Base-by-base conservation (phyloP, 2,113 vertebrate genomes). In the Dermatemys mawii region DNA sequence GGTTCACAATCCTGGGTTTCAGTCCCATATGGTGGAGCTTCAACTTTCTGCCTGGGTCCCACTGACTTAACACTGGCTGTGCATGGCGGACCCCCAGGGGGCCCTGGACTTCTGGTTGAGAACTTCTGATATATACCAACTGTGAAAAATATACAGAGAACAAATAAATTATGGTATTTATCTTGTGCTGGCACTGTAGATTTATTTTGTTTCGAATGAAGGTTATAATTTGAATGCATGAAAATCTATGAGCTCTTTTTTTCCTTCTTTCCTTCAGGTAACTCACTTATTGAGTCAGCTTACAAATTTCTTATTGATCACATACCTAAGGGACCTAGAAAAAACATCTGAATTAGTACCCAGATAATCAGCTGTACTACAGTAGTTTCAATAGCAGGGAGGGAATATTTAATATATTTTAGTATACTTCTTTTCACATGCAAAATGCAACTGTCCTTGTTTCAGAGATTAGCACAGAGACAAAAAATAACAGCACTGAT, bases 401-500 rank as follows among this genome's bases (percentile, higher is more conserved):
- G 81, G n/a, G 63, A 48, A 75, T 81, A 81, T 78, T 91, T 14
- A 93, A 96, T 89, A 95, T 26, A 84, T 79, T 95, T 96, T 90
- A 95, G 84, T 26, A 95, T 0, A 0, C 14, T 89, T 53, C n/a
- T 93, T 96, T 96, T 67, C 81, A 83, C 55, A 95, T 90, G 81
- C 51, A 96, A 97, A 97, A 96, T 93, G 53, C 29, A 94, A 87
- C 75, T 81, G 70, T 81, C 54, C 78, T 76, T 90, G 86, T 90
- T 95, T 96, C 88, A 90, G 67, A 84, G 38, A 3, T 73, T 4
- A 87, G 81, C 75, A 93, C 94, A 97, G 83, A 94, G 91, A 96
- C 80, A 95, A 97, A 90, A 97, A 89, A 97, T 92, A 97, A 96
- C 70, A 95, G 63, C 76, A 86, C 82, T 55, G 75, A n/a, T 90